These are phyloP conservation scores for Cololabis saira DNA, from an alignment of 2,113 vertebrate genomes.

Conservation along the genomic window DNA sequence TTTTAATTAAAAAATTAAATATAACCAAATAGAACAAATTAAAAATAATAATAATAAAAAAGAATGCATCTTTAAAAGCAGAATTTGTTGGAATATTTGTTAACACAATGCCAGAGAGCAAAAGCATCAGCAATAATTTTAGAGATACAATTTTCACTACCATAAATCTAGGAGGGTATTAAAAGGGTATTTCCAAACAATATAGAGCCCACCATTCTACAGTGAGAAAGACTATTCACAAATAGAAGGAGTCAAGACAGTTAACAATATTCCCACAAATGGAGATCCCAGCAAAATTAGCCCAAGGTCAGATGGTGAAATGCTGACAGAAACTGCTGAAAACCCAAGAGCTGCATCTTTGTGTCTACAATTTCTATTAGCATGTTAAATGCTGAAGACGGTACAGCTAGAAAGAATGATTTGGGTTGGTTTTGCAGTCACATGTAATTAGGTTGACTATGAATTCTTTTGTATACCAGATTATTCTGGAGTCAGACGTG, in stretches of 20 bases:
- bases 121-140: neutral
- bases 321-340: neutral
- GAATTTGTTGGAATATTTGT: neutral
- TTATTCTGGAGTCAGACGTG: no score
- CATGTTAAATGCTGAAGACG: no score
- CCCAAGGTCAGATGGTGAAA: neutral
- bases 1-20: no score
- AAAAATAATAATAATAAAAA: no score
- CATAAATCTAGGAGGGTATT: neutral
- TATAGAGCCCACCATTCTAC: no score
- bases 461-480: no score
- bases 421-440: no score
- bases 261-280: neutral
- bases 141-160: neutral
- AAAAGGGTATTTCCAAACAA: neutral
- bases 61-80: neutral
- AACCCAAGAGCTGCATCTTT: neutral
- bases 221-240: neutral
- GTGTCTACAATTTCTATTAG: no score
- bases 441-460: no score
- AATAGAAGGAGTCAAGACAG: neutral
- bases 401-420: no score
- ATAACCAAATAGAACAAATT: no score
- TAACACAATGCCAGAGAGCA: neutral
- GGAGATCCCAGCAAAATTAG: neutral